Base-by-base conservation (phyloP, 2,888 invertebrate species). In the Agrenia bidenticulata region DNA sequence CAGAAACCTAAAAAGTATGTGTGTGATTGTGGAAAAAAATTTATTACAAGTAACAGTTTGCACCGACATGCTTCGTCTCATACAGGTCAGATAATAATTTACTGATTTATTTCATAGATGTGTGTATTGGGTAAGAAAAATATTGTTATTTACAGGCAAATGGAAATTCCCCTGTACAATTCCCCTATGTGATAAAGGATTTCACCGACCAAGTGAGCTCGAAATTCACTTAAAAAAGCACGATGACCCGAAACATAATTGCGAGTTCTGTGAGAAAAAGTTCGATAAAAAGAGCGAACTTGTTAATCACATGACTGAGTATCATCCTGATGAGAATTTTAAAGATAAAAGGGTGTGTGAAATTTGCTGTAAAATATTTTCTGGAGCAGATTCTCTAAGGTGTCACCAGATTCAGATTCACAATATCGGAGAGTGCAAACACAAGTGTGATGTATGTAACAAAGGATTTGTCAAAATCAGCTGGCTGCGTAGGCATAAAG, bases 121-220 rank as follows among this genome's bases (percentile, higher is more conserved):
- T 15, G 39, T 39, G 15, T n/a, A n/a, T n/a, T n/a, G n/a, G n/a
- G n/a, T n/a, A n/a, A n/a, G n/a, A n/a, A n/a, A n/a, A n/a, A n/a
- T n/a, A n/a, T 45, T 4, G 19, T 45, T 19, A 19, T 45, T 45
- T 45, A 17, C n/a, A 45, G 55, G 55, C 4, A 37, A 11, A n/a
- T 55, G 55, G 55, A 55, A 55, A 17, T 32, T 24, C 19, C 37
- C 55, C 2, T 55, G 55, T 32, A 21, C 55, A 19, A n/a, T 27
- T 13, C n/a, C n/a, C n/a, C n/a, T n/a, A n/a, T 55, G 55, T 32
- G 7, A 5, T 32, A 17, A 17, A 7, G 55, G 55, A 13, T 55
- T 55, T 19, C 55, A 55, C 24, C 26, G 55, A 2, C 55, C 55
- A 4, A 17, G n/a, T n/a, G 32, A n/a, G 11, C 19, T 55, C 13